phyloP scores from a whole-genome alignment of 2,113 vertebrate species.

The Anoplopoma fimbria region DNA sequence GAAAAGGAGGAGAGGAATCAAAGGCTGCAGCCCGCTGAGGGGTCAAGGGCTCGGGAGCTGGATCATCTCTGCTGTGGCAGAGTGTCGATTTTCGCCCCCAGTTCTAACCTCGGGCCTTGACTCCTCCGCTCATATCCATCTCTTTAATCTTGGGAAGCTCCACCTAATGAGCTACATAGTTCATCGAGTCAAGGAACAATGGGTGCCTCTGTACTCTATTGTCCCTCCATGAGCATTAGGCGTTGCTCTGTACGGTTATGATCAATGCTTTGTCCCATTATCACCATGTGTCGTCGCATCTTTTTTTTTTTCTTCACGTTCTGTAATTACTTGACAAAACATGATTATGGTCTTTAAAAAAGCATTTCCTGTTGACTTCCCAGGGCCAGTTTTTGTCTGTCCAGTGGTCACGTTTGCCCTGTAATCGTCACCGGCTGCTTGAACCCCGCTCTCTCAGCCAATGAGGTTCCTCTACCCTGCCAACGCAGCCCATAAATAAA shows the following conservation, averaged over 20 bases:
- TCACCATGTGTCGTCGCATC: conserved; percentile 58
- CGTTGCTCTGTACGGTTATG: conserved; percentile 45
- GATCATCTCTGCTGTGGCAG: conserved; percentile 87
- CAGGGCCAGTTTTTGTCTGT: conserved; percentile 65
- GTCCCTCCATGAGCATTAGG: conserved; percentile 66
- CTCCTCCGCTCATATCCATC: conserved; percentile 77
- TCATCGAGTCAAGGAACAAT: conserved; percentile 75
- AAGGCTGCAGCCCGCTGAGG: conserved; percentile 92
- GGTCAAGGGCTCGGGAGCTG: conserved; percentile 94
- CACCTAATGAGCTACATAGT: conserved; percentile 77
- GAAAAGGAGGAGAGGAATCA: conserved; percentile 92
- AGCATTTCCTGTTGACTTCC: conserved; percentile 77
- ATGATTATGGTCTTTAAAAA: conserved; percentile 75
- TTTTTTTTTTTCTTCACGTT: conserved; percentile 36
- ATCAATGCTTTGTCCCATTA: conserved; percentile 65
- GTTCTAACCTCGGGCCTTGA: conserved; percentile 75
- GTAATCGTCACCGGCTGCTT: conserved; percentile 76
- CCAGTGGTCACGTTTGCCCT: conserved; percentile 76
- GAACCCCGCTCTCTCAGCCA: conserved; percentile 70
- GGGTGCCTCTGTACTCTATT: conserved; percentile 59
- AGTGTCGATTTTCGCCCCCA: conserved; percentile 83
- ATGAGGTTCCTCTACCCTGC: conserved; percentile 65
- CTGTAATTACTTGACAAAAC: conserved; percentile 79
- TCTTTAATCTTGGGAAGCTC: conserved; percentile 80
- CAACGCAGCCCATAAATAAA: conserved; percentile 77